Evolutionary conservation across 1,140 invertebrate genomes (phyloP).

Genomic region (Apis dorsata): DNA sequence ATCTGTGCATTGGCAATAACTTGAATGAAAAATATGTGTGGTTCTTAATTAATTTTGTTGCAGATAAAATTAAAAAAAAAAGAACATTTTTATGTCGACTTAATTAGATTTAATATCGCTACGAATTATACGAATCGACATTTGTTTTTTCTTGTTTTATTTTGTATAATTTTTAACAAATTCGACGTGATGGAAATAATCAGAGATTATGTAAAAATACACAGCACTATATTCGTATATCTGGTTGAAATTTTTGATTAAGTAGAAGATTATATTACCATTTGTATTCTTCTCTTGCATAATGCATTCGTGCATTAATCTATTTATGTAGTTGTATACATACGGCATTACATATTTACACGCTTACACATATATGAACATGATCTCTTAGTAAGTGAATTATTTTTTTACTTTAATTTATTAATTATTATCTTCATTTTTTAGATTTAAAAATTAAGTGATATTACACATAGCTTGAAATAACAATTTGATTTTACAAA

Average conservation of each 20-base stretch:
- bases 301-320: background rate
- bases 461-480: background rate
- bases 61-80: background rate
- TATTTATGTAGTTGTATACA: constrained; percentile 2
- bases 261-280: background rate
- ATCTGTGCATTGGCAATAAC: background rate
- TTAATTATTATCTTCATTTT: background rate
- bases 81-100: constrained; percentile 21
- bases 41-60: background rate
- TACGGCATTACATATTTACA: background rate
- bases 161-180: background rate
- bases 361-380: background rate
- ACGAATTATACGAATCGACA: background rate
- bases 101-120: background rate
- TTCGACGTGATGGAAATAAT: background rate
- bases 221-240: too few relatives aligned
- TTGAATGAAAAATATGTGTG: background rate
- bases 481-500: background rate
- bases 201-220: background rate
- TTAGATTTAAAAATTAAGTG: background rate
- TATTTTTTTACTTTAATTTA: background rate
- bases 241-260: background rate
- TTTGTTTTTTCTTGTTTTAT: background rate
- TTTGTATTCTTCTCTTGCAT: background rate
- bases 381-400: background rate